A percentile compares a stretch with the other conserved stretches of the same genome.
phyloP scores from a whole-genome alignment of 2,888 invertebrate genomes.

The Idaea aversata region DNA sequence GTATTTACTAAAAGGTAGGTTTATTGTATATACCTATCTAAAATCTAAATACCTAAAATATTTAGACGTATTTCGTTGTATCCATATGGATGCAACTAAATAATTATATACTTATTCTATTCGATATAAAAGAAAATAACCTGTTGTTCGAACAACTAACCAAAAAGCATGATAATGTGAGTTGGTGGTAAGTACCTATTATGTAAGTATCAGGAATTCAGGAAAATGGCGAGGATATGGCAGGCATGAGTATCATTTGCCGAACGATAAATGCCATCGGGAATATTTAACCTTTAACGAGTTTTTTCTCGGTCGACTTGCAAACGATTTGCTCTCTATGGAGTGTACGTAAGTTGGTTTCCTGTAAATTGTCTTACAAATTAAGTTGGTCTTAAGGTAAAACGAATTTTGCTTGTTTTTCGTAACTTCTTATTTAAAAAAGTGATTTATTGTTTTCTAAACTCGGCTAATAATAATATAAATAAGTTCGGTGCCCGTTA shows the following conservation, averaged over 20 bases:
- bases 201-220: not conserved
- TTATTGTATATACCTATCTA: no score
- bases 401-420: not conserved
- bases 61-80: no score
- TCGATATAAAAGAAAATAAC: not conserved
- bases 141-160: not conserved
- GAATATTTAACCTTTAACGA: constrained; percentile 1
- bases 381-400: not conserved
- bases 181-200: not conserved
- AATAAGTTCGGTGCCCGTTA: not conserved
- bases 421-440: not conserved
- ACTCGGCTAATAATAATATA: not conserved
- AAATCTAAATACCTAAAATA: no score
- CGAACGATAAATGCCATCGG: constrained; percentile 1
- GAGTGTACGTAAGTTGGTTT: not conserved
- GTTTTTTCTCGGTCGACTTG: not conserved
- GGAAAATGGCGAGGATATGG: not conserved
- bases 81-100: no score
- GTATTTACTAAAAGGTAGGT: no score
- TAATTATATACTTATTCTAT: no score
- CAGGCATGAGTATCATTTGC: not conserved
- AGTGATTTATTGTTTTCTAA: not conserved
- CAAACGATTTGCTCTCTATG: not conserved
- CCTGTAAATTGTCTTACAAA: not conserved
- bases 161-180: not conserved